These are phyloP conservation scores for Acyrthosiphon pisum DNA, from an alignment of 1,140 invertebrate genomes.

Conservation along the genomic window DNA sequence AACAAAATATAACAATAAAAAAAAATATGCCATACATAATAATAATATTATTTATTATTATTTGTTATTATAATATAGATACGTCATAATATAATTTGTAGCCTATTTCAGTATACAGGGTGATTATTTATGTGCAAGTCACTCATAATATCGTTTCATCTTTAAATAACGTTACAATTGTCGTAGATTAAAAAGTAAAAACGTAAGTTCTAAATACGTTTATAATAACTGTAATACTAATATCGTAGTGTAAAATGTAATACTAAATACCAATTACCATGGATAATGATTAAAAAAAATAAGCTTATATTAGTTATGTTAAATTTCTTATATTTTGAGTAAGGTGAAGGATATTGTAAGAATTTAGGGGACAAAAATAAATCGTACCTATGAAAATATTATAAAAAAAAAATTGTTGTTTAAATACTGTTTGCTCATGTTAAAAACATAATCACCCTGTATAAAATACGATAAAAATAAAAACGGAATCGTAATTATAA, in stretches of 20 bases:
- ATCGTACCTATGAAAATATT: background rate
- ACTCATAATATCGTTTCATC: background rate
- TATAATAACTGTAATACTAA: background rate
- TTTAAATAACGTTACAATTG: background rate
- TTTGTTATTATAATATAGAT: background rate
- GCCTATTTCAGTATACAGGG: background rate
- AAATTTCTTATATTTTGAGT: background rate
- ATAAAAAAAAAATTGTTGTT: background rate
- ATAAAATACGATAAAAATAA: background rate
- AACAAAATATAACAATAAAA: background rate
- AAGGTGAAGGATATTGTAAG: background rate
- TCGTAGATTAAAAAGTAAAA: background rate
- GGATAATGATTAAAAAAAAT: background rate
- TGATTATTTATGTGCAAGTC: background rate
- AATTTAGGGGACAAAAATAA: background rate
- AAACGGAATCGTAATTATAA: conserved; percentile 14
- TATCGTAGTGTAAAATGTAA: background rate
- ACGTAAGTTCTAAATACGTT: background rate
- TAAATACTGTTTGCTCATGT: background rate
- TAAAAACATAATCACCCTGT: background rate
- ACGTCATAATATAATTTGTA: background rate
- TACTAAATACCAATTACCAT: background rate
- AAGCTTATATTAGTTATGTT: background rate
- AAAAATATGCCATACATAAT: background rate
- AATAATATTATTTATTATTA: background rate